phyloP scores from a whole-genome alignment of 2,797 vertebrate species.

The Mormyrus proboscirostris region DNA sequence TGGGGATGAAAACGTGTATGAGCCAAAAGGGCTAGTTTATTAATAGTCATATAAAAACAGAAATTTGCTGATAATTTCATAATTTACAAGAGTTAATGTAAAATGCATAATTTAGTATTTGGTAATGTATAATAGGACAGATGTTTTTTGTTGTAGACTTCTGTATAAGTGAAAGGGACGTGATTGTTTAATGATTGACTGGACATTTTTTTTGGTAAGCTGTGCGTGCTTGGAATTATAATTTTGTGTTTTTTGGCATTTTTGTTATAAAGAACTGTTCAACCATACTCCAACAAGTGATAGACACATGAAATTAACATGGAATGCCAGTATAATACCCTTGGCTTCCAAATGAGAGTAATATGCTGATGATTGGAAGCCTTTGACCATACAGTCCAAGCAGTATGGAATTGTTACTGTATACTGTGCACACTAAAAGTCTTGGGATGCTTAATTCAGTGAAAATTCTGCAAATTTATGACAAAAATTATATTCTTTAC shows the following conservation, averaged over 20 bases:
- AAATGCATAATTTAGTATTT: neutral
- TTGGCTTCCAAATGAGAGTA: neutral
- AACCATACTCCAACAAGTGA: neutral
- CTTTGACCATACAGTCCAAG: neutral
- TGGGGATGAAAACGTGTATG: neutral
- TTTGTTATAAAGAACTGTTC: neutral
- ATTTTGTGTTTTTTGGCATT: neutral
- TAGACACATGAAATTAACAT: neutral
- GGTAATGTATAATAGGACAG: neutral
- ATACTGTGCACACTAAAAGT: neutral
- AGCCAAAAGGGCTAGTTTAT: neutral
- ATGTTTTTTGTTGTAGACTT: neutral
- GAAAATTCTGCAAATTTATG: neutral
- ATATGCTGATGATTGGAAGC: neutral
- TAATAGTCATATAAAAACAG: neutral
- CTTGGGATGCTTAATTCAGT: neutral
- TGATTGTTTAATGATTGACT: neutral
- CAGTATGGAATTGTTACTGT: neutral
- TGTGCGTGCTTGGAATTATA: neutral
- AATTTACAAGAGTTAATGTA: neutral
- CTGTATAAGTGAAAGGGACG: neutral
- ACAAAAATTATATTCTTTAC: neutral
- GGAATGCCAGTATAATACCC: neutral
- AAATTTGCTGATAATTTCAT: neutral
- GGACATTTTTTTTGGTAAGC: neutral